phyloP scores from a whole-genome alignment of 1,140 invertebrate species.

The Arctopsyche grandis region DNA sequence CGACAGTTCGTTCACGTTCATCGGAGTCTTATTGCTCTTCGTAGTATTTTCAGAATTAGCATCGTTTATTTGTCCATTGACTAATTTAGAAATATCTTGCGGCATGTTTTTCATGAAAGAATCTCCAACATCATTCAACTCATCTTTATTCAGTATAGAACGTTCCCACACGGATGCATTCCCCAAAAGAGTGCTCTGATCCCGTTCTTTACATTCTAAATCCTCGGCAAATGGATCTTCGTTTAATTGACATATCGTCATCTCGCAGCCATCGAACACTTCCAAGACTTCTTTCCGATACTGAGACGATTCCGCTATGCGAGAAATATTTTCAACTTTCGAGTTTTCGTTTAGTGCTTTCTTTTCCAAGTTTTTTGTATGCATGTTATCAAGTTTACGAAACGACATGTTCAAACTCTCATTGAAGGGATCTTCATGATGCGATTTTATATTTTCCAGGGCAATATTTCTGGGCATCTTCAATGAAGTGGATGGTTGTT shows the following conservation, averaged over 20 bases:
- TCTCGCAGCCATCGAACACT: slow-evolving; percentile 43
- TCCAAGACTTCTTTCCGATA: slow-evolving; percentile 43
- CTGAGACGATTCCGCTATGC: slow-evolving; percentile 33
- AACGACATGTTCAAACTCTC: slow-evolving; percentile 13
- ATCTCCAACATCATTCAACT: background rate
- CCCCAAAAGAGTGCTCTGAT: background rate
- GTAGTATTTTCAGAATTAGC: background rate
- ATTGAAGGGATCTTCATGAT: background rate
- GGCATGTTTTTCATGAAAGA: slow-evolving; percentile 2
- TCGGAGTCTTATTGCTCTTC: slow-evolving; percentile 7
- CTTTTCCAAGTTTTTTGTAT: slow-evolving; percentile 33
- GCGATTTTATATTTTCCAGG: background rate
- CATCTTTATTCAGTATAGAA: background rate
- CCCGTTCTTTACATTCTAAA: background rate
- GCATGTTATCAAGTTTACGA: slow-evolving; percentile 24
- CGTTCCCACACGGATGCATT: slow-evolving; percentile 9
- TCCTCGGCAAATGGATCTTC: slow-evolving; percentile 35
- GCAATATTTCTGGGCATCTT: background rate
- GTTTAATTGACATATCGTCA: slow-evolving; percentile 43
- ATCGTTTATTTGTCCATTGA: background rate
- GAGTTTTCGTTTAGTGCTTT: slow-evolving; percentile 34
- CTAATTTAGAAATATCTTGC: slow-evolving; percentile 16
- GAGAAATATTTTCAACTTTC: slow-evolving; percentile 21
- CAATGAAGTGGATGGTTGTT: background rate
- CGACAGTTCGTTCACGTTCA: background rate